These are phyloP conservation scores for Felis chaus DNA, from an alignment of 2,113 vertebrate genomes.

Conservation along the genomic window DNA sequence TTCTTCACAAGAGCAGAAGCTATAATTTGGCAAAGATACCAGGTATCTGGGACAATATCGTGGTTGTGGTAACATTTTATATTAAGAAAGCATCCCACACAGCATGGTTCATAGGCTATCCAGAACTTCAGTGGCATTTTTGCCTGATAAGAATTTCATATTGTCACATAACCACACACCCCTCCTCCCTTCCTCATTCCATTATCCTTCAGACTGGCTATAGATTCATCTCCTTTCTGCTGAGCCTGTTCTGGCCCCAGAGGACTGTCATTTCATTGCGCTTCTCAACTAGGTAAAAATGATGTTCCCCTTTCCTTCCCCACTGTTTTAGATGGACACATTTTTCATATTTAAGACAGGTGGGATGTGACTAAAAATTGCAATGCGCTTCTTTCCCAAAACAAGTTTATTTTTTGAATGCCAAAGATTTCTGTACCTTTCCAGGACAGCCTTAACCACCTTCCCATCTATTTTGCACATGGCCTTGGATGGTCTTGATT, in stretches of 20 bases:
- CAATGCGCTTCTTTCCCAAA: not conserved
- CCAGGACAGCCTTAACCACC: not conserved
- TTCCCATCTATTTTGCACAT: not conserved
- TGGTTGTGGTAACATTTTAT: not conserved
- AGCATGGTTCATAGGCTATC: not conserved
- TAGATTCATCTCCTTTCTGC: not conserved
- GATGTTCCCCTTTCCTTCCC: not conserved
- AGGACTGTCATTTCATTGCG: not conserved
- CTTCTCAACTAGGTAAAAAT: not conserved
- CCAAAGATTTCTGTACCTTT: constrained; percentile 50
- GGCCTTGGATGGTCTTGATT: constrained; percentile 22
- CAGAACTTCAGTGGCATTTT: not conserved
- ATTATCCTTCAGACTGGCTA: not conserved
- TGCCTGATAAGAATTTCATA: not conserved
- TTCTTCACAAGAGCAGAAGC: not conserved
- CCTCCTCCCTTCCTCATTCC: not conserved
- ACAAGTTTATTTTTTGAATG: constrained; percentile 50
- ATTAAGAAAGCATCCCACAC: not conserved
- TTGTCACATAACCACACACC: not conserved
- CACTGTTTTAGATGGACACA: not conserved
- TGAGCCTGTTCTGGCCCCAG: not conserved
- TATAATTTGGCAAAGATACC: not conserved
- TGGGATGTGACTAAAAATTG: constrained; percentile 47
- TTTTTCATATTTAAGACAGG: constrained; percentile 44
- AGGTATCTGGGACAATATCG: not conserved